Conservation (phyloP, 2,113 vertebrate species). For the Pangasianodon hypophthalmus region DNA sequence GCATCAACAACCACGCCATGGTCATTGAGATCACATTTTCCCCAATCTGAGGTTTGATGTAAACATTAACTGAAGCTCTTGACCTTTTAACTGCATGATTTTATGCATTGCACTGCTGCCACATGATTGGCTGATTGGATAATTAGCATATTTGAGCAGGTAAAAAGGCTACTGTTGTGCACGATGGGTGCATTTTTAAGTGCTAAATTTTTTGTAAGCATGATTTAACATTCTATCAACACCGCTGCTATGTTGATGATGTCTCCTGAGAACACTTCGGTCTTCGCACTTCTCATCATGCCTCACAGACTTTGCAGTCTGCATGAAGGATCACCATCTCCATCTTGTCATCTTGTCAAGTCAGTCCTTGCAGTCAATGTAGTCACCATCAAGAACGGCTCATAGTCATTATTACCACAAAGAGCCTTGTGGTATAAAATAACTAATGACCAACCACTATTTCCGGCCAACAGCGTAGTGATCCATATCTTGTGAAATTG, state of each 20-base stretch:
- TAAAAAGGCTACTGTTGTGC: neutral
- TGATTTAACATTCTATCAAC: slow-evolving; percentile 1
- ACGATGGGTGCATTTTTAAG: neutral
- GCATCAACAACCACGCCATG: no score
- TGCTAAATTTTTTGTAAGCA: neutral
- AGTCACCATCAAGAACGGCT: neutral
- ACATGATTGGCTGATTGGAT: neutral
- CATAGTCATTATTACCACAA: neutral
- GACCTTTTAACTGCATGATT: neutral
- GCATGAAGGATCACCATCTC: neutral
- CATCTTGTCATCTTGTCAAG: neutral
- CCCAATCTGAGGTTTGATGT: neutral
- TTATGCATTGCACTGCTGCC: neutral
- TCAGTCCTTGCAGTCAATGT: neutral
- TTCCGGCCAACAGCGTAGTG: neutral
- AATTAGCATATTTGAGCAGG: neutral
- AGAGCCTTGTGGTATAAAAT: neutral
- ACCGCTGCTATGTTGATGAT: neutral
- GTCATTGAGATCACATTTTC: neutral
- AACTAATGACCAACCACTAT: neutral
- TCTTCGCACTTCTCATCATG: neutral
- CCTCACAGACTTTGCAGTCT: neutral
- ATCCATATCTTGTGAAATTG: neutral
- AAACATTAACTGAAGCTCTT: neutral
- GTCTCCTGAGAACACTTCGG: neutral